phyloP scores from a whole-genome alignment of 2,888 invertebrate genomes.

The Dione juno region DNA sequence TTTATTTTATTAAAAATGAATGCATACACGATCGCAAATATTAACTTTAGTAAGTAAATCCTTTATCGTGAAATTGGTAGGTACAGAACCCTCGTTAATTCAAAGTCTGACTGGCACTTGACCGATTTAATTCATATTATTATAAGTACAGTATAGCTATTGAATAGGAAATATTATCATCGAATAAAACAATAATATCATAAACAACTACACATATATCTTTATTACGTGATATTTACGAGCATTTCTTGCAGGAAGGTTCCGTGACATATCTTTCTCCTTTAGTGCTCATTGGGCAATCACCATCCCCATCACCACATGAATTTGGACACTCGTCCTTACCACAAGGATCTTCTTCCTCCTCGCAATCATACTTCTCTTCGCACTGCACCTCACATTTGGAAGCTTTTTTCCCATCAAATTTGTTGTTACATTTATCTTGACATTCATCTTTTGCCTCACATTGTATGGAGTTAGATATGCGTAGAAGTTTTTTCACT shows the following conservation, averaged over 20 bases:
- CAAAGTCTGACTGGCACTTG: too few relatives aligned
- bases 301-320: constrained; percentile 44
- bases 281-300: constrained; percentile 40
- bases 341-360: constrained; percentile 43
- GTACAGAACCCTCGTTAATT: too few relatives aligned
- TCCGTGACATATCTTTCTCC: constrained; percentile 39
- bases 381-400: constrained; percentile 53
- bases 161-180: not conserved
- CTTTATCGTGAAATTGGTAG: too few relatives aligned
- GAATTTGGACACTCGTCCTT: constrained; percentile 40
- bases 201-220: not conserved
- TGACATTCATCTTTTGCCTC: constrained; percentile 55
- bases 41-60: too few relatives aligned
- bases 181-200: not conserved
- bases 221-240: not conserved
- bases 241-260: constrained; percentile 38
- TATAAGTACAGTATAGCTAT: not conserved
- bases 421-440: constrained; percentile 49
- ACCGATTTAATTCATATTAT: not conserved
- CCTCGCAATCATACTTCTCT: constrained; percentile 51
- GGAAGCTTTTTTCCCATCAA: constrained; percentile 38
- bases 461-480: constrained; percentile 52
- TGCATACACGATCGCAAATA: too few relatives aligned
- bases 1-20: too few relatives aligned
- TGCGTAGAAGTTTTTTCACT: constrained; percentile 54